Conservation (phyloP, 2,113 vertebrate genomes). For the Puffinus mauretanicus region DNA sequence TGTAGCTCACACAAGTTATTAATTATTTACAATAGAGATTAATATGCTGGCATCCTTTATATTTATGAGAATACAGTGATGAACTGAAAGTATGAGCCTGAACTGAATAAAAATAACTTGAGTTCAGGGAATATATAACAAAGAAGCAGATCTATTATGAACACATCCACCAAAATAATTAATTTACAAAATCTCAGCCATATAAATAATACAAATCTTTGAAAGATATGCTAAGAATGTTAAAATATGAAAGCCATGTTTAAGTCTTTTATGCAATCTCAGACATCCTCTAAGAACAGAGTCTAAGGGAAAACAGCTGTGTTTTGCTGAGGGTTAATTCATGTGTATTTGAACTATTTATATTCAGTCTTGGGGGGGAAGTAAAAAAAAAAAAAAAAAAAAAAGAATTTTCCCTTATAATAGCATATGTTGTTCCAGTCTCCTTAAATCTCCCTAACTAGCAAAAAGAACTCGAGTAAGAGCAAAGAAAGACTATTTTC, state of each 20-base stretch:
- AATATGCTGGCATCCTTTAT: background rate
- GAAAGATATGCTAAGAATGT: background rate
- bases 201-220: background rate
- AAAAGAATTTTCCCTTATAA: background rate
- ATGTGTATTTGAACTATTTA: background rate
- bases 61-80: background rate
- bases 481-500: background rate
- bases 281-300: background rate
- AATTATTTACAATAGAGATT: conserved; percentile 30
- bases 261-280: background rate
- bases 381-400: background rate
- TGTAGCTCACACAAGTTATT: background rate
- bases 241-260: background rate
- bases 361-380: background rate
- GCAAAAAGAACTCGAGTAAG: background rate
- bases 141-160: background rate
- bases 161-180: conserved; percentile 3
- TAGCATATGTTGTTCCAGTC: background rate
- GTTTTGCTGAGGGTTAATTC: background rate
- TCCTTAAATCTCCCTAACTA: background rate
- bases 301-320: background rate
- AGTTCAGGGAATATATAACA: background rate
- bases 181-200: background rate
- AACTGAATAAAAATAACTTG: background rate
- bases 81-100: background rate